A percentile compares a stretch with the other conserved stretches of the same genome.
These are phyloP conservation scores for Charina bottae DNA, from an alignment of 2,113 vertebrate genomes.

Conservation along the genomic window DNA sequence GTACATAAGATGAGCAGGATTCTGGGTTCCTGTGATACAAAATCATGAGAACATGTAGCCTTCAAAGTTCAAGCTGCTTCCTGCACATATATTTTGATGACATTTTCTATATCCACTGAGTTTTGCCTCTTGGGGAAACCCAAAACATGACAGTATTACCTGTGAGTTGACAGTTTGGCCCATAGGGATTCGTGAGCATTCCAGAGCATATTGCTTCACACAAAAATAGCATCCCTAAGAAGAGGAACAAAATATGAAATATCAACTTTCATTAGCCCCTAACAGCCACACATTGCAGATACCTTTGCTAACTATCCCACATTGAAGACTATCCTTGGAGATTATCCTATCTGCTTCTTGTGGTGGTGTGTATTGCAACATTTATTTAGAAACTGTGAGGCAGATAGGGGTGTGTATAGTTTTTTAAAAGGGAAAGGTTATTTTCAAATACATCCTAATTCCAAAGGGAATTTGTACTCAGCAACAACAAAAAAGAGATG, in stretches of 20 bases:
- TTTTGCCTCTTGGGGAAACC: not conserved
- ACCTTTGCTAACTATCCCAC: not conserved
- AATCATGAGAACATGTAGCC: not conserved
- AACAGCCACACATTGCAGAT: not conserved
- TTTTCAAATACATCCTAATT: not conserved
- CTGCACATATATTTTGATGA: not conserved
- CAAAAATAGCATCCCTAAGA: conserved; percentile 95
- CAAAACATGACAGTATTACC: conserved; percentile 74
- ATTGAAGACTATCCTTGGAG: not conserved
- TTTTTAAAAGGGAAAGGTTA: not conserved
- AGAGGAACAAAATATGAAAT: conserved; percentile 11
- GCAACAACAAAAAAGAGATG: not conserved
- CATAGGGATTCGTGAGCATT: conserved; percentile 97
- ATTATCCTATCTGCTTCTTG: not conserved
- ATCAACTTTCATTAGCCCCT: not conserved
- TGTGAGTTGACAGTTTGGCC: conserved; percentile 98
- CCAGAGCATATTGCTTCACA: conserved; percentile 96
- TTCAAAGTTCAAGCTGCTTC: not conserved
- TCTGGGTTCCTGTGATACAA: not conserved
- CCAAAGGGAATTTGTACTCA: not conserved
- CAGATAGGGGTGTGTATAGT: not conserved
- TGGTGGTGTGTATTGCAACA: not conserved
- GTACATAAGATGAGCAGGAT: no score
- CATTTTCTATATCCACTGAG: not conserved
- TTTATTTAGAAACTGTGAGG: not conserved